A percentile compares a stretch with the other conserved stretches of the same genome.
phyloP scores from a whole-genome alignment of 2,797 vertebrate species.

The Channa striata region DNA sequence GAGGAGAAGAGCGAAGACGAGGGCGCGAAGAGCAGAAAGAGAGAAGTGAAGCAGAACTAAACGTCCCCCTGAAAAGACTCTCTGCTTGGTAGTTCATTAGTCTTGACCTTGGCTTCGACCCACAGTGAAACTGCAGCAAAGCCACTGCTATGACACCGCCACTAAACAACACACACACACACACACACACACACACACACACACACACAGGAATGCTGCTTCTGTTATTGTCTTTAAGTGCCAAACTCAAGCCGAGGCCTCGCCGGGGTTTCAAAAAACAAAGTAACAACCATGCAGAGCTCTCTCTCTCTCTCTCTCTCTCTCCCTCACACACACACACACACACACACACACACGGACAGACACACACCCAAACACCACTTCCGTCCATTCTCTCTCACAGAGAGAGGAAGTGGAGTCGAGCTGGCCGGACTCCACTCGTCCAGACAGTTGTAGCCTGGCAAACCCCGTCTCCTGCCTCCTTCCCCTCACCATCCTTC shows the following conservation, averaged over 20 bases:
- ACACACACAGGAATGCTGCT: constrained; percentile 69
- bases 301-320: constrained; percentile 11
- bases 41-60: constrained; percentile 76
- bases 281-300: constrained; percentile 73
- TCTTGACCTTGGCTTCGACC: constrained; percentile 65
- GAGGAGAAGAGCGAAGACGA: constrained; percentile 25
- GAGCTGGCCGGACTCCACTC: constrained; percentile 59
- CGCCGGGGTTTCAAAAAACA: constrained; percentile 74
- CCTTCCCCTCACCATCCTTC: constrained; percentile 20
- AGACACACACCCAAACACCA: constrained; percentile 50
- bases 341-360: neutral
- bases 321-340: constrained; percentile 38
- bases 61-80: constrained; percentile 46
- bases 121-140: constrained; percentile 59
- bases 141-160: constrained; percentile 65
- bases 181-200: constrained; percentile 19
- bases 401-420: constrained; percentile 75
- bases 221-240: constrained; percentile 80
- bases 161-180: constrained; percentile 25
- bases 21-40: constrained; percentile 47
- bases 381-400: constrained; percentile 81
- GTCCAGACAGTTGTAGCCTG: constrained; percentile 64
- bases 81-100: constrained; percentile 74
- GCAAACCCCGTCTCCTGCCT: constrained; percentile 25
- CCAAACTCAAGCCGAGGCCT: constrained; percentile 71